phyloP scores from a whole-genome alignment of 2,888 invertebrate genomes.

The Idaea straminata region DNA sequence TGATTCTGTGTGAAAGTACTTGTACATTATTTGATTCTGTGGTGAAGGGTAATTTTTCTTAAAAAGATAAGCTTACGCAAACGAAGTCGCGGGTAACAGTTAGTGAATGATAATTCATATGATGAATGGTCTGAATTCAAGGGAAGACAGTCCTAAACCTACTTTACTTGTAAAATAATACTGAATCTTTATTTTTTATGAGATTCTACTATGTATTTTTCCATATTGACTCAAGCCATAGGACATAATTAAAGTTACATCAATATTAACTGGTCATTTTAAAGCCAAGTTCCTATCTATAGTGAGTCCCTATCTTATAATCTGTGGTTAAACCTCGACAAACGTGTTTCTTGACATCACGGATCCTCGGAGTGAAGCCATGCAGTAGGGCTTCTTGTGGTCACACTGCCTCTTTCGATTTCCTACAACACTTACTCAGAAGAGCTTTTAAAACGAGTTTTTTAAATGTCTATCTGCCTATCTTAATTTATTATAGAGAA shows the following conservation, averaged over 20 bases:
- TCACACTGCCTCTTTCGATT: slow-evolving; percentile 50
- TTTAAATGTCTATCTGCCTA: neutral
- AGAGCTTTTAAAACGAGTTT: neutral
- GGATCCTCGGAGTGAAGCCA: slow-evolving; percentile 39
- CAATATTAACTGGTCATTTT: neutral
- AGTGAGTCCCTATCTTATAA: slow-evolving; percentile 10
- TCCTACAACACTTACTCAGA: slow-evolving; percentile 48
- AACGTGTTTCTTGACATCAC: slow-evolving; percentile 32
- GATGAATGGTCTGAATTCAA: too few species aligned
- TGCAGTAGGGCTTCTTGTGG: slow-evolving; percentile 70
- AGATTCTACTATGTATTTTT: too few species aligned
- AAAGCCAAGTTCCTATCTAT: neutral
- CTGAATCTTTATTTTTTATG: too few species aligned
- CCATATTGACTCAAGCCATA: neutral
- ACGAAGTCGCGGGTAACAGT: too few species aligned
- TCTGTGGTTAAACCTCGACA: slow-evolving; percentile 39
- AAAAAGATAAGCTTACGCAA: too few species aligned
- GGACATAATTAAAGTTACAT: neutral
- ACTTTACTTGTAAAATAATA: too few species aligned
- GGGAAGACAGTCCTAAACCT: too few species aligned
- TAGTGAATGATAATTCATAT: too few species aligned
- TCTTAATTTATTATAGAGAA: neutral
- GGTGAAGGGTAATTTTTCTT: too few species aligned
- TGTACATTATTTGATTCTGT: too few species aligned
- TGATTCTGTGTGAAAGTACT: too few species aligned